Conservation (phyloP, 2,113 vertebrate genomes). For the Alosa alosa region DNA sequence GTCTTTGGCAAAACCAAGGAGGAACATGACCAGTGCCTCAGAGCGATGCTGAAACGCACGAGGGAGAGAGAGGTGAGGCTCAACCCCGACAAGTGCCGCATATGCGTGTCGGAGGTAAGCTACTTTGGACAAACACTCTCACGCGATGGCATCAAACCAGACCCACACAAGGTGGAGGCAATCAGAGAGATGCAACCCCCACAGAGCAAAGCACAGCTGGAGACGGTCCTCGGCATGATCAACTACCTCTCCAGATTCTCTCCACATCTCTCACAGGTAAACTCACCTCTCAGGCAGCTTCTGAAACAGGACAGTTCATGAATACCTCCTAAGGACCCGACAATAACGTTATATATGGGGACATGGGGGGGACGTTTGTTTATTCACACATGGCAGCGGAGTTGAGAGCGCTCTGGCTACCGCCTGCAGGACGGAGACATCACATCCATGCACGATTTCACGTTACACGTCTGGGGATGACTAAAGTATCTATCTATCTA, state of each 20-base stretch:
- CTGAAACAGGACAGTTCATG: neutral
- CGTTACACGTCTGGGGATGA: no score
- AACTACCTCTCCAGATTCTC: conserved; percentile 37
- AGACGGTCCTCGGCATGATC: conserved; percentile 34
- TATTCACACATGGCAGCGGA: no score
- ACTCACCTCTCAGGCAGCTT: neutral
- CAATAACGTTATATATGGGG: no score
- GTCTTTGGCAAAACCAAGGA: conserved; percentile 18
- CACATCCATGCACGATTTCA: no score
- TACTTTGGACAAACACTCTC: conserved; percentile 32
- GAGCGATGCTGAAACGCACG: neutral
- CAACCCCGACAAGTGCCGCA: conserved; percentile 31
- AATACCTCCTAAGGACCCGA: no score
- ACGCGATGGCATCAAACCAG: conserved; percentile 19
- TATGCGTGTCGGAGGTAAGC: conserved; percentile 29
- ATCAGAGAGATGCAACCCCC: conserved; percentile 33
- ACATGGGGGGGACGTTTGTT: no score
- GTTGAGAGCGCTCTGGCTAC: no score
- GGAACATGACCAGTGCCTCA: conserved; percentile 24
- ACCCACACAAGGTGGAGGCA: conserved; percentile 18
- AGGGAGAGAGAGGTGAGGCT: conserved; percentile 30
- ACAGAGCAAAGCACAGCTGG: conserved; percentile 15
- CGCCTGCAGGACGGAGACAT: no score
- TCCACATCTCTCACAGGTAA: neutral
- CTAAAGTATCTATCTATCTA: no score